These are phyloP conservation scores for Lasiurus borealis DNA, from an alignment of 2,113 vertebrate species.

Conservation along the genomic window DNA sequence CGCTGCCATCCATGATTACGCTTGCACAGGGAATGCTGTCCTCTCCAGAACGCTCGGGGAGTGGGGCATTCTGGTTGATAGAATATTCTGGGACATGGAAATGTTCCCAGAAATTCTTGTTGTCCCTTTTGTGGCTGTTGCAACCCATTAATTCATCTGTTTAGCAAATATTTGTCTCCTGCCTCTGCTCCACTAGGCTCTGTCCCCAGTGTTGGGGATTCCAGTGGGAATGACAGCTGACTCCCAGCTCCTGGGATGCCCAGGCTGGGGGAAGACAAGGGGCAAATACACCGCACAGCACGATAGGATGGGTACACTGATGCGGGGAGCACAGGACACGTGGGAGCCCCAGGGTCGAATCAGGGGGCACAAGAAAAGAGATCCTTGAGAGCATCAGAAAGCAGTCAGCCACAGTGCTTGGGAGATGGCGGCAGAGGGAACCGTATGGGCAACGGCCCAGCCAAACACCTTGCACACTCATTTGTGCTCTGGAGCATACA, in stretches of 20 bases:
- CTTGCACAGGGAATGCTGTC: neutral
- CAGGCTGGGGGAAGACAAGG: rapidly evolving
- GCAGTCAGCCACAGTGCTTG: neutral
- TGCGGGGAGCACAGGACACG: rapidly evolving
- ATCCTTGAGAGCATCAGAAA: neutral
- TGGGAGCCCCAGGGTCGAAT: rapidly evolving
- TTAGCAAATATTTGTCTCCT: conserved; percentile 21
- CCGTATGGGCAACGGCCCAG: neutral
- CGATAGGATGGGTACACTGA: neutral
- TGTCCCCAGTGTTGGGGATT: conserved; percentile 13
- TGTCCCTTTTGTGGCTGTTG: conserved; percentile 25
- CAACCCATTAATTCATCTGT: neutral
- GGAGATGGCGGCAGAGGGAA: neutral
- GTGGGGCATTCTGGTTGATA: conserved; percentile 46
- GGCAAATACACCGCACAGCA: too few relatives aligned
- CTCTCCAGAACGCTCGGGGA: neutral
- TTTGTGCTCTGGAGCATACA: neutral
- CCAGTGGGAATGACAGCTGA: neutral
- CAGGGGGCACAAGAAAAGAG: neutral
- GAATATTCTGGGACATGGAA: conserved; percentile 70
- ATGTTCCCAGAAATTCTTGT: conserved; percentile 54
- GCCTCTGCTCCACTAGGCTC: neutral
- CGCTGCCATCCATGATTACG: neutral
- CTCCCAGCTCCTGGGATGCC: too few relatives aligned
- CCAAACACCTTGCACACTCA: rapidly evolving